Evolutionary conservation across 2,888 invertebrate genomes (phyloP), one percentile per base, ranked within the genome.

Genomic region (Melieria picta): DNA sequence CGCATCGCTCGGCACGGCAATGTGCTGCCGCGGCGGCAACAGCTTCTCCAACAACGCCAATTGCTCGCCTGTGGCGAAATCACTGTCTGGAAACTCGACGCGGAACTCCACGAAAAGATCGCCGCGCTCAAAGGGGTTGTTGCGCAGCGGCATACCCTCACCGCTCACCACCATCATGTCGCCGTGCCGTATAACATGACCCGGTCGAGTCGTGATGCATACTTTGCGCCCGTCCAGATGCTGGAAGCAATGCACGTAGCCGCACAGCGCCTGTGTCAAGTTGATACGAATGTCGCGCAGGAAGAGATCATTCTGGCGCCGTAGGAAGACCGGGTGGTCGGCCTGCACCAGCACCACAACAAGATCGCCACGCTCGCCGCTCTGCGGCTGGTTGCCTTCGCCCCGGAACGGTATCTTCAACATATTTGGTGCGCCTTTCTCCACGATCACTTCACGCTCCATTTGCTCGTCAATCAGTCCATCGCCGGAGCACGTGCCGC

Each of bases 301-400:
- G 76, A 91, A 87, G 66, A 94, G 88, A 85, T 94, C 93, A 83
- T 93, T 90, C 66, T 92, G 93, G 72, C 91, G 91, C 75, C 98
- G 90, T 82, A 92, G 90, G 87, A 96, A 98, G 57, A 89, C 82
- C 5, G 93, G 91, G 88, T 98, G 96, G 7, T 91, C 90, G 82
- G 93, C 93, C 84, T 93, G 92, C 82, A 94, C 92, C 72, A 98
- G 87, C 57, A 97, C 90, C 81, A 97, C 94, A 68, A 97, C 91
- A 48, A 98, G 93, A 89, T 98, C 96, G 9, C 97, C 97, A 13
- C 95, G 91, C 80, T 94, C 93, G 50, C 93, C 90, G 75, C 93
- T 94, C 68, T 95, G 94, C 88, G 93, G 90, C 82, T 97, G 97
- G 86, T 98, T 95, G 48, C 97, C 97, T 87, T 97, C 96, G 52